Conservation (phyloP, 2,113 vertebrate species). For the Caranx melampygus region DNA sequence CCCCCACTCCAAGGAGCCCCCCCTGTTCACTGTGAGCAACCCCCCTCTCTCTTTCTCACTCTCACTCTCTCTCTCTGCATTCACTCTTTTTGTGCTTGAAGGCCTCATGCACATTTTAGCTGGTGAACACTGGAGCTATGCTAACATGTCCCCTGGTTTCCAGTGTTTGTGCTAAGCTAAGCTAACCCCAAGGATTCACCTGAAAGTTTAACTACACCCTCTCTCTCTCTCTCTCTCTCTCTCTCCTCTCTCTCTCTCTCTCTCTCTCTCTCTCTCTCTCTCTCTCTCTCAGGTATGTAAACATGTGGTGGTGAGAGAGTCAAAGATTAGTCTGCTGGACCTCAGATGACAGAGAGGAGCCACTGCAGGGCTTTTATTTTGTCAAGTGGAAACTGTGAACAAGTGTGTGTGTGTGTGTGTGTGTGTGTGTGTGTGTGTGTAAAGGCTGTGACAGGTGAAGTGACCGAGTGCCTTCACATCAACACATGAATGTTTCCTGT, state of each 20-base stretch:
- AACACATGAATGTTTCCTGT: too few species aligned
- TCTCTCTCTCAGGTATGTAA: conserved; percentile 85
- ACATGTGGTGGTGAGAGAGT: conserved; percentile 90
- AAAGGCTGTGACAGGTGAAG: too few species aligned
- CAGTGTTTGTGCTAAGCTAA: background rate
- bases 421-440: conserved; percentile 6
- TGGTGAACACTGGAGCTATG: too few species aligned
- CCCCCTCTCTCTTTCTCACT: background rate
- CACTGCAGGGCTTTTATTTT: conserved; percentile 22
- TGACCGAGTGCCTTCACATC: too few species aligned
- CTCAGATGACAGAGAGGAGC: conserved; percentile 89
- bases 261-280: background rate
- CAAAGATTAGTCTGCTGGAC: conserved; percentile 89
- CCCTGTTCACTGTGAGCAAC: conserved; percentile 90
- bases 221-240: background rate
- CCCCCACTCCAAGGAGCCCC: conserved; percentile 94
- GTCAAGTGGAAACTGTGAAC: conserved; percentile 47
- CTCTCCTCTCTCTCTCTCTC: too few species aligned
- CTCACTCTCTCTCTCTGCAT: background rate
- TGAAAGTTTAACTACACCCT: background rate
- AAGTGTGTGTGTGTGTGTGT: background rate
- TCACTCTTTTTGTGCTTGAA: too few species aligned
- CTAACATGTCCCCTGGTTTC: too few species aligned
- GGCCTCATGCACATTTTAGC: too few species aligned
- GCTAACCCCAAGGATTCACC: background rate